A percentile compares a stretch with the other conserved stretches of the same genome.
These are phyloP conservation scores for Pelobates fuscus DNA, from an alignment of 2,113 vertebrate species.

Conservation along the genomic window DNA sequence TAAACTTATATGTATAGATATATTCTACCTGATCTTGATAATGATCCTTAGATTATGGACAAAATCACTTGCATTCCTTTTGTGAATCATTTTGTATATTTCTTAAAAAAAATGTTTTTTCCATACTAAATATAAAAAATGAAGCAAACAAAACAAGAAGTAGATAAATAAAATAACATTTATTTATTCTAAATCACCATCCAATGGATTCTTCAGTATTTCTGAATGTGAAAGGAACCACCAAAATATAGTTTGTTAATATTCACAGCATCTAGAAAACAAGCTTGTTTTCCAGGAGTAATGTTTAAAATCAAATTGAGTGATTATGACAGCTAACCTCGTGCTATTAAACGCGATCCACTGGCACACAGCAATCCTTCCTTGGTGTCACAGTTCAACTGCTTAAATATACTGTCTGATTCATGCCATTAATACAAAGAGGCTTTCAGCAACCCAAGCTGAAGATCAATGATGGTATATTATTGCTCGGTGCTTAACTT, in stretches of 20 bases:
- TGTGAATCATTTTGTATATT: too few species aligned
- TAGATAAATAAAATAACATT: too few species aligned
- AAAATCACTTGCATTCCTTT: too few species aligned
- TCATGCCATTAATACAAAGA: constrained; percentile 66
- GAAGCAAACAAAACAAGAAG: too few species aligned
- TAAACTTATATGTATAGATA: too few species aligned
- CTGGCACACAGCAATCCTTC: constrained; percentile 62
- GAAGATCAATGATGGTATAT: constrained; percentile 63
- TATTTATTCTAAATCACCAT: too few species aligned
- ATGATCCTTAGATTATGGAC: too few species aligned
- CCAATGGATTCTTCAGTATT: too few species aligned
- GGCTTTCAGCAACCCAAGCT: constrained; percentile 59
- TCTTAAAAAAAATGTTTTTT: too few species aligned
- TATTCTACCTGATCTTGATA: too few species aligned
- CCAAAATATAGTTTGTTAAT: constrained; percentile 4
- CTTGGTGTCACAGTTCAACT: constrained; percentile 57
- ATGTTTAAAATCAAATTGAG: constrained; percentile 70
- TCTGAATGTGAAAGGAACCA: neutral
- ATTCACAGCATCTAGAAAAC: constrained; percentile 51
- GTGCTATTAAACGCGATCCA: constrained; percentile 69
- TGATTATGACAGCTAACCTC: constrained; percentile 67
- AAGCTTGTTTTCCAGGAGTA: constrained; percentile 55
- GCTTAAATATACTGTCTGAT: constrained; percentile 61
- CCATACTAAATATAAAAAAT: too few species aligned
- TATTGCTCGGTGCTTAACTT: constrained; percentile 63